These are phyloP conservation scores for Leucoraja erinaceus DNA, from an alignment of 2,113 vertebrate species.

Conservation along the genomic window DNA sequence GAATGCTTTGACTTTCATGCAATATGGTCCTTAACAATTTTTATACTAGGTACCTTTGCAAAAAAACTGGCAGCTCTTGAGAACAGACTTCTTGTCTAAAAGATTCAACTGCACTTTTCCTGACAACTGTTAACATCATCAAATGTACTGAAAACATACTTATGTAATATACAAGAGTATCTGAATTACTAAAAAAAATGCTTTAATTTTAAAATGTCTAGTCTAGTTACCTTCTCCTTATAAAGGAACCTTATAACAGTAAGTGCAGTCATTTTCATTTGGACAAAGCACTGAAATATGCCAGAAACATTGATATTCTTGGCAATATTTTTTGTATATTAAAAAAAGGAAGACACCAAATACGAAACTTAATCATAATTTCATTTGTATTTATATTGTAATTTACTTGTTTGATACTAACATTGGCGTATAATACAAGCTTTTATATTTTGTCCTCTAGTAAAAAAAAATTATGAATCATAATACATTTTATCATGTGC, in stretches of 20 bases:
- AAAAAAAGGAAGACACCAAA: neutral
- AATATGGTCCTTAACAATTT: constrained; percentile 18
- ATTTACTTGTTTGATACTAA: constrained; percentile 33
- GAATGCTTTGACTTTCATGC: neutral
- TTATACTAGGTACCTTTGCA: constrained; percentile 23
- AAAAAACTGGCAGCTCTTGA: constrained; percentile 36
- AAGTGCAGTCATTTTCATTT: constrained; percentile 10
- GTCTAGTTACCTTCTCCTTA: neutral
- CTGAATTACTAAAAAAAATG: constrained; percentile 32
- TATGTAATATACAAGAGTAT: constrained; percentile 18
- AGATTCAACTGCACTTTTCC: neutral
- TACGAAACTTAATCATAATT: constrained; percentile 6
- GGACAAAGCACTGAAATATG: constrained; percentile 9
- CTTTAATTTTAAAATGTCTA: constrained; percentile 27
- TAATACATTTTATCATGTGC: no score
- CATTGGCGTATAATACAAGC: neutral
- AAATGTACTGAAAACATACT: constrained; percentile 26
- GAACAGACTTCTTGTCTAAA: neutral
- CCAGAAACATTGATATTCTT: neutral
- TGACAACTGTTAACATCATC: neutral
- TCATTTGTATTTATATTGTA: constrained; percentile 34
- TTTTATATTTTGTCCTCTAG: neutral
- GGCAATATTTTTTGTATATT: constrained; percentile 32
- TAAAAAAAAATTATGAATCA: neutral
- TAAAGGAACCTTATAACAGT: neutral